Base-by-base conservation (phyloP, 2,113 vertebrate species). In the Daubentonia madagascariensis region DNA sequence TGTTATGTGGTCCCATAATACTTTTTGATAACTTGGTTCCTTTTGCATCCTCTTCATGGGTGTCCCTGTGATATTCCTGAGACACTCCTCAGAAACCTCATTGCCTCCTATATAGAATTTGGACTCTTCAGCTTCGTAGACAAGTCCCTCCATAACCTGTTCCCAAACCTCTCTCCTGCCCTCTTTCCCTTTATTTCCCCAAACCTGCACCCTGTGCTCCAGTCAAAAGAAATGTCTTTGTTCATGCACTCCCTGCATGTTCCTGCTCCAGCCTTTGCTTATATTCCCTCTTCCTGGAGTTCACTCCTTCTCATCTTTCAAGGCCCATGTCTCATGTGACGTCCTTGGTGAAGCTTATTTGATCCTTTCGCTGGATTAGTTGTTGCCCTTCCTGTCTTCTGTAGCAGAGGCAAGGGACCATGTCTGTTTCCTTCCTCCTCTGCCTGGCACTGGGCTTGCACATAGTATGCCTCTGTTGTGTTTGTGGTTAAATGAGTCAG, bases 401-500 rank as follows among this genome's bases (percentile, higher is more conserved):
- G 23, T 87, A 94, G 70, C 76, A 79, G 85, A 91, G 61, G 10
- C 68, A 85, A 78, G 73, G 57, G 45, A 84, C 30, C 30, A 1
- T 63, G 35, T 76, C 50, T 94, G 4, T 96, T 91, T 88, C 79
- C 67, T 75, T 40, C 50, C 11, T 92, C 14, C 61, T 86, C 73
- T 95, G 28, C 73, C 65, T 89, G 59, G 59, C 25, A 73, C 14
- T 14, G 37, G 30, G 13, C 79, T 80, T 63, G 54, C 73, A 92
- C 92, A 92, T 76, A 96, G 84, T 96, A 95, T 91, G 88, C 78
- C 70, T 91, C 78, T 87, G 68, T 75, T 80, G 73, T 92, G 75
- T 97, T 79, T 88, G 59, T 93, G 65, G 65, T 86, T 95, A 61
- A 95, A 76, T 94, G 86, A 95, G 45, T 97, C 96, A 92, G 76